Evolutionary conservation across 2,888 invertebrate genomes (phyloP).

Genomic region (Drosophila meridiana): DNA sequence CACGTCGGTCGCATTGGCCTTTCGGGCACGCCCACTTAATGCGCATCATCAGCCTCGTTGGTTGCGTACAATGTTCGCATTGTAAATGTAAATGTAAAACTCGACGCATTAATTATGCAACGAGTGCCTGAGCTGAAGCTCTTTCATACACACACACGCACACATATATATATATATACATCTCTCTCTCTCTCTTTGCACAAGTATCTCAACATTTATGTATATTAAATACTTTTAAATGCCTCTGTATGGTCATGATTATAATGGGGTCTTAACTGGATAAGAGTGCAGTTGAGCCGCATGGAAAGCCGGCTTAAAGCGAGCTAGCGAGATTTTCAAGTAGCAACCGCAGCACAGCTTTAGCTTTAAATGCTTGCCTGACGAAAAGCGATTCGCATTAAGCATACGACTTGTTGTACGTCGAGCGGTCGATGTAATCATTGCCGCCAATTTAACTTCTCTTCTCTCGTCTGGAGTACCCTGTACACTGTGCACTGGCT

Average conservation of each 20-base stretch:
- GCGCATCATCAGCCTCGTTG: conserved; percentile 44
- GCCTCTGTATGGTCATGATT: conserved; percentile 33
- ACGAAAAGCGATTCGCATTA: conserved; percentile 39
- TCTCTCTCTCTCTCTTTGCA: neutral
- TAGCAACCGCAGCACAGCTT: conserved; percentile 29
- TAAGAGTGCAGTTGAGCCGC: conserved; percentile 64
- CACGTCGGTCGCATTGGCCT: conserved; percentile 12
- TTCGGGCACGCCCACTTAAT: conserved; percentile 58
- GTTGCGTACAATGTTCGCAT: conserved; percentile 53
- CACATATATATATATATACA: neutral
- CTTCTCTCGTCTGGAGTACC: conserved; percentile 10
- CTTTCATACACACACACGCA: neutral
- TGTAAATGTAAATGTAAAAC: conserved; percentile 74
- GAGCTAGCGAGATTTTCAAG: conserved; percentile 19
- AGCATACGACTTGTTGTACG: conserved; percentile 48
- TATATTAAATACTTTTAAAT: conserved; percentile 65
- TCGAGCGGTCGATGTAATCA: conserved; percentile 20
- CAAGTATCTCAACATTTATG: conserved; percentile 53
- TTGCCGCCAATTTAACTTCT: conserved; percentile 33
- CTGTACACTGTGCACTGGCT: neutral
- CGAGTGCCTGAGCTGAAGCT: conserved; percentile 26
- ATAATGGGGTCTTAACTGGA: conserved; percentile 51
- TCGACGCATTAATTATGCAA: conserved; percentile 74
- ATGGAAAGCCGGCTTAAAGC: neutral
- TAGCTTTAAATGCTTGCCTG: conserved; percentile 26